Evolutionary conservation across 2,888 invertebrate species (phyloP).

Genomic region (Portevinia maculata): DNA sequence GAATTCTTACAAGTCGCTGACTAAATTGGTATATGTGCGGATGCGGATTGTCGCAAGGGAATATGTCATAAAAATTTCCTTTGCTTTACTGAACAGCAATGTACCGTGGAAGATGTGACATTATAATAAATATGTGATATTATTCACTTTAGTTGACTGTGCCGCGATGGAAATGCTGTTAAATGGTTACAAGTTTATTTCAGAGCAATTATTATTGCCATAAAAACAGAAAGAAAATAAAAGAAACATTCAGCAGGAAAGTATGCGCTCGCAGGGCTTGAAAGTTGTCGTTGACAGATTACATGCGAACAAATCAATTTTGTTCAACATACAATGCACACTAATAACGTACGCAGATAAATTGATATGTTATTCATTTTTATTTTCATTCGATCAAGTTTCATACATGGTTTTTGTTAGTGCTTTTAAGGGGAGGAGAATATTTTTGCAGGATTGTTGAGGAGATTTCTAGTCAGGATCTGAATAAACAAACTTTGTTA

Average conservation of each 20-base stretch:
- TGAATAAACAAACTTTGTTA: neutral
- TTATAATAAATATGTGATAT: constrained; percentile 74
- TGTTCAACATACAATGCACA: constrained; percentile 34
- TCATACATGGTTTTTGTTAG: neutral
- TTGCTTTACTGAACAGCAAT: constrained; percentile 29
- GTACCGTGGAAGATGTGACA: constrained; percentile 65
- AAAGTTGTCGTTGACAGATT: constrained; percentile 67
- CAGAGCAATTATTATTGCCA: constrained; percentile 62
- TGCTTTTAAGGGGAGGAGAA: neutral
- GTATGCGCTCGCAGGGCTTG: constrained; percentile 26
- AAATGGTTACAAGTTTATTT: constrained; percentile 74
- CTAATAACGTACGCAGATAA: constrained; percentile 65
- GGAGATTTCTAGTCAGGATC: neutral
- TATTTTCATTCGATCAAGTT: constrained; percentile 1
- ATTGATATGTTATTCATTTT: constrained; percentile 62
- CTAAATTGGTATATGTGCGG: constrained; percentile 55
- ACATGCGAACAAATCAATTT: constrained; percentile 74
- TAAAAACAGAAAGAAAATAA: constrained; percentile 18
- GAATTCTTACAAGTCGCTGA: constrained; percentile 48
- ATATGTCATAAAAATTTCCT: constrained; percentile 74
- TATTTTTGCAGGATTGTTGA: neutral
- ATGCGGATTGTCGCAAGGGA: constrained; percentile 65
- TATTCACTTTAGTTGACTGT: constrained; percentile 61
- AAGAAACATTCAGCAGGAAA: constrained; percentile 34
- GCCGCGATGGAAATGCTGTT: constrained; percentile 67